Evolutionary conservation across 2,888 invertebrate genomes (phyloP), one percentile per base, ranked within the genome.

Genomic region (Lasiommata megera): DNA sequence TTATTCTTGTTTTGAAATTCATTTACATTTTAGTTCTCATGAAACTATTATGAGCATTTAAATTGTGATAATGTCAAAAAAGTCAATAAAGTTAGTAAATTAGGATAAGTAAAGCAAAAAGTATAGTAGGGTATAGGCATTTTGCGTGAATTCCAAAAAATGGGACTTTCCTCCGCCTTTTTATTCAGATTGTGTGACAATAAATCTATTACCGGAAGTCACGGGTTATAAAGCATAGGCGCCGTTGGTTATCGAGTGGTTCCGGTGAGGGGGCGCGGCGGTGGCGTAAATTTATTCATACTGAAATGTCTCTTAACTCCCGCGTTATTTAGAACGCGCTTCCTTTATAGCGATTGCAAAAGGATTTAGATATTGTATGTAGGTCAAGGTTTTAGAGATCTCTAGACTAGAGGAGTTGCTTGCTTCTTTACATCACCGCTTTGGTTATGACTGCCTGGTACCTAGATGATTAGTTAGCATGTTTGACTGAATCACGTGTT

Each of bases 181-280:
- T 82, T 80, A 76, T 73, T 72, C 68, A 67, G 67, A 68, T 74
- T 77, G 82, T 77, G 83, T 80, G 82, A 87, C 77, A 79, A 89
- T 88, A 89, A 88, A 89, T 89, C 77, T 79, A 76, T 82, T 81
- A 83, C 84, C 89, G 90, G 90, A 89, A 86, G 87, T 88, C 82
- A 90, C 77, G 89, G 85, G 81, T 77, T 88, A 90, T 90, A 90
- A 90, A 88, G 81, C 90, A 84, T 86, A 88, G 88, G 84, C 87
- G 84, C 82, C 76, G 81, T 79, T 76, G 86, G 84, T 84, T 88
- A 88, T 88, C 87, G 85, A 86, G 83, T 77, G 80, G 82, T 80
- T 89, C 88, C 88, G 87, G 84, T 74, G 73, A 71, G 73, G 75
- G 71, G 72, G 72, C 72, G 75, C 71, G 72, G 72, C 72, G 69